phyloP scores from a whole-genome alignment of 2,113 vertebrate species.

The Salvelinus sp. region DNA sequence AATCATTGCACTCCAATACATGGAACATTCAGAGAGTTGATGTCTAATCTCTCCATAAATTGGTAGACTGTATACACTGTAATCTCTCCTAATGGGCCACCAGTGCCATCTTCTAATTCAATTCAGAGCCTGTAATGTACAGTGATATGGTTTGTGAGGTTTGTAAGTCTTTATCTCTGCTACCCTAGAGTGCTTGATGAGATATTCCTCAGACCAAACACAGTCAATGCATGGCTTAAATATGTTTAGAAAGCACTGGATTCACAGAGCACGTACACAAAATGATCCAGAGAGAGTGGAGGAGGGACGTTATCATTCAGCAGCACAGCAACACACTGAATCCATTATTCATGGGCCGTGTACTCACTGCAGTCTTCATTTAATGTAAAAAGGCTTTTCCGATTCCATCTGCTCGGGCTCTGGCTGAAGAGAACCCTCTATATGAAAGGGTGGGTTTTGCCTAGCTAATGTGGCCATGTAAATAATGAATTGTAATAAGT shows the following conservation, averaged over 20 bases:
- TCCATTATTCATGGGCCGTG: conserved; percentile 57
- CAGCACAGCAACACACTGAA: conserved; percentile 22
- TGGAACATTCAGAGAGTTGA: neutral
- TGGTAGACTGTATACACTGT: conserved; percentile 11
- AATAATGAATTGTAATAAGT: conserved; percentile 72
- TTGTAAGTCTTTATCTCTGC: neutral
- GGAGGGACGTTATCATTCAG: conserved; percentile 6
- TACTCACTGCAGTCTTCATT: conserved; percentile 40
- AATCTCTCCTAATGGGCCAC: conserved; percentile 25
- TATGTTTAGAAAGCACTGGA: neutral
- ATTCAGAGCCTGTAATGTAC: neutral
- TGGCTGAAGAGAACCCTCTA: conserved; percentile 15
- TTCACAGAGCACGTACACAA: conserved; percentile 1
- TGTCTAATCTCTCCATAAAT: neutral
- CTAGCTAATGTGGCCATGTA: conserved; percentile 57
- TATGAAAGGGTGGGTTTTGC: conserved; percentile 50
- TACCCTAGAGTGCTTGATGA: conserved; percentile 9
- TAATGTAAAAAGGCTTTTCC: conserved; percentile 44
- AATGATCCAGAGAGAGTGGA: neutral
- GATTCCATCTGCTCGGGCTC: conserved; percentile 35
- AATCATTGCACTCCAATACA: neutral
- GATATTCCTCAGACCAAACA: conserved; percentile 22
- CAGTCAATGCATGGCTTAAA: neutral
- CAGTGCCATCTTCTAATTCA: conserved; percentile 25
- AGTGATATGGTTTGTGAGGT: neutral